Percentiles rank a stretch among this genome's conserved stretches.
Conservation (phyloP, 2,888 invertebrate species). For the Galerucella calmariensis region DNA sequence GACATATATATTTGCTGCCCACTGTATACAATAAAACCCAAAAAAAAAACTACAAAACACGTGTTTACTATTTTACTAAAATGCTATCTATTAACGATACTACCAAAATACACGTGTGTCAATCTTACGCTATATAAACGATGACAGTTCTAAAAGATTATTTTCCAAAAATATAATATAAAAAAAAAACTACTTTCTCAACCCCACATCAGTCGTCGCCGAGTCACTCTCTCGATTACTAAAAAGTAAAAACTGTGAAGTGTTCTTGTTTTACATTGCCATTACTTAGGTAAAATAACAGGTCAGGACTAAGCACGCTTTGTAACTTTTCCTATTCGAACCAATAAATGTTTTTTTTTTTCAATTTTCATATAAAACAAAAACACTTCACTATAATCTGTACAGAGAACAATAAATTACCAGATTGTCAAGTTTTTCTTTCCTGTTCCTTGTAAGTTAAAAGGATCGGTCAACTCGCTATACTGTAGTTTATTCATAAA, state of each 20-base stretch:
- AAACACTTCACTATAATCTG: too few relatives aligned
- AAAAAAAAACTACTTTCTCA: conserved; percentile 10
- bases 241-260: conserved; percentile 8
- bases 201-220: conserved; percentile 15
- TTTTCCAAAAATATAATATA: conserved; percentile 12
- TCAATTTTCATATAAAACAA: too few relatives aligned
- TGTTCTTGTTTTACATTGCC: not conserved
- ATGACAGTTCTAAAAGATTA: conserved; percentile 7
- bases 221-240: conserved; percentile 9
- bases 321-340: too few relatives aligned
- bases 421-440: too few relatives aligned
- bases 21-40: too few relatives aligned
- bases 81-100: not conserved
- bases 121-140: not conserved
- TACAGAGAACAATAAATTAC: too few relatives aligned
- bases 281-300: not conserved
- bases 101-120: conserved; percentile 7
- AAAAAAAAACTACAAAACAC: not conserved
- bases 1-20: not conserved
- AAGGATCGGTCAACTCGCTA: too few relatives aligned
- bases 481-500: too few relatives aligned
- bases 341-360: too few relatives aligned
- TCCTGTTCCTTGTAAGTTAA: too few relatives aligned
- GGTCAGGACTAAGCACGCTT: not conserved
- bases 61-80: not conserved